Conservation (phyloP, 2,888 invertebrate species). For the Meteorus cinctellus region DNA sequence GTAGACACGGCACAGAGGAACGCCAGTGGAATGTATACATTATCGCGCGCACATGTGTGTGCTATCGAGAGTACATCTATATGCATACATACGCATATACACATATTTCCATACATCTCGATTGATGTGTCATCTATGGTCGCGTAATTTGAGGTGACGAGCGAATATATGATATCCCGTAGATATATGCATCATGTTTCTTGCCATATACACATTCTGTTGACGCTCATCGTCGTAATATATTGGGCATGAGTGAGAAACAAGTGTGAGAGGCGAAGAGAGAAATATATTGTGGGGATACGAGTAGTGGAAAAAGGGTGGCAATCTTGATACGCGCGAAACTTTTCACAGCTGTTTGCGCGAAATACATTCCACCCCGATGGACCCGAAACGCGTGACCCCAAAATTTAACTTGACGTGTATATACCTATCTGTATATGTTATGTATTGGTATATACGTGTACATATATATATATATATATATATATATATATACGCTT, state of each 20-base stretch:
- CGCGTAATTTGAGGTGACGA: constrained; percentile 40
- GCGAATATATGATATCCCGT: constrained; percentile 13
- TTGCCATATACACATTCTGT: background rate
- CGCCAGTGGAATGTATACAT: constrained; percentile 16
- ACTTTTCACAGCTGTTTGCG: constrained; percentile 40
- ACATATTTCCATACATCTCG: constrained; percentile 19
- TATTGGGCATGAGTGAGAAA: constrained; percentile 3
- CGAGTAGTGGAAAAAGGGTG: constrained; percentile 6
- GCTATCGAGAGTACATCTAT: background rate
- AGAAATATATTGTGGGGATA: background rate
- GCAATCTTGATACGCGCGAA: constrained; percentile 41
- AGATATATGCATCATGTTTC: constrained; percentile 16
- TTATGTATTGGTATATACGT: constrained; percentile 7
- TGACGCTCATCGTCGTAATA: constrained; percentile 30
- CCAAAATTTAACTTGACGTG: constrained; percentile 46
- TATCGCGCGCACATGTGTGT: constrained; percentile 2
- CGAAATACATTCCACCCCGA: constrained; percentile 30
- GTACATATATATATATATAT: constrained; percentile 18
- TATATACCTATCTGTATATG: constrained; percentile 18
- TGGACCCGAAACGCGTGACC: constrained; percentile 16
- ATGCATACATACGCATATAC: constrained; percentile 11
- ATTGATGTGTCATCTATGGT: constrained; percentile 37
- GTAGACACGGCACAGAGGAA: constrained; percentile 23
- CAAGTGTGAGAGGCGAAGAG: background rate
- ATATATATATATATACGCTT: constrained; percentile 25